phyloP scores from a whole-genome alignment of 2,113 vertebrate genomes.

The Phocoena phocoena region DNA sequence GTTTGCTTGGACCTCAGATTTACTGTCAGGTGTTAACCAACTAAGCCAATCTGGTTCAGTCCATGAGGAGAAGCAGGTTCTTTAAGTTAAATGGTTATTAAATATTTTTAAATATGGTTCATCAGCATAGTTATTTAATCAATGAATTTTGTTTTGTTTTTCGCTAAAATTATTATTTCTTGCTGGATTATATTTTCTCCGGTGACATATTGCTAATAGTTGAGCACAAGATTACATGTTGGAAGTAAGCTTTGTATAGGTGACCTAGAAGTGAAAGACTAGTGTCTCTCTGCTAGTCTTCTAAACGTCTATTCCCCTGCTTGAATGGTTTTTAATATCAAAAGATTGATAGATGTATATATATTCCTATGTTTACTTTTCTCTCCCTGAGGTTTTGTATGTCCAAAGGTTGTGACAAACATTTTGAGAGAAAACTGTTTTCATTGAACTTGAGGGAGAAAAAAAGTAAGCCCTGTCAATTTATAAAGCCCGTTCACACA shows the following conservation, averaged over 20 bases:
- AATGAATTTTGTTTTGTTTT: background rate
- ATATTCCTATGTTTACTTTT: slow-evolving; percentile 16
- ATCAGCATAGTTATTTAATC: background rate
- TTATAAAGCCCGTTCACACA: slow-evolving; percentile 33
- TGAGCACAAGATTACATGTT: background rate
- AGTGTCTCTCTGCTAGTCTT: background rate
- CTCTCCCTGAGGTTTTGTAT: background rate
- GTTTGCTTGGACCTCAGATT: background rate
- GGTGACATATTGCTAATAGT: background rate
- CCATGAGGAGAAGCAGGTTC: background rate
- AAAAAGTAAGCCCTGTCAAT: background rate
- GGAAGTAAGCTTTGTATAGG: background rate
- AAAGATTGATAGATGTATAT: slow-evolving; percentile 39
- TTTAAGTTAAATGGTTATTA: background rate
- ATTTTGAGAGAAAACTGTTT: slow-evolving; percentile 42
- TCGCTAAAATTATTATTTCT: background rate
- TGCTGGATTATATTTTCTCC: background rate
- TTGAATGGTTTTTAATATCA: slow-evolving; percentile 35
- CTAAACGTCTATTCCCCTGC: background rate
- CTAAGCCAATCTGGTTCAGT: background rate
- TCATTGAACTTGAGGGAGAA: background rate
- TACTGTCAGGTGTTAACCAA: background rate
- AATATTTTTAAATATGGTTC: background rate
- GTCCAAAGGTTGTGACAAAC: slow-evolving; percentile 47
- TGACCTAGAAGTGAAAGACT: background rate